Evolutionary conservation across 2,113 vertebrate species (phyloP), one percentile per base, ranked within the genome.

Genomic region (Chloropsis cyanopogon): DNA sequence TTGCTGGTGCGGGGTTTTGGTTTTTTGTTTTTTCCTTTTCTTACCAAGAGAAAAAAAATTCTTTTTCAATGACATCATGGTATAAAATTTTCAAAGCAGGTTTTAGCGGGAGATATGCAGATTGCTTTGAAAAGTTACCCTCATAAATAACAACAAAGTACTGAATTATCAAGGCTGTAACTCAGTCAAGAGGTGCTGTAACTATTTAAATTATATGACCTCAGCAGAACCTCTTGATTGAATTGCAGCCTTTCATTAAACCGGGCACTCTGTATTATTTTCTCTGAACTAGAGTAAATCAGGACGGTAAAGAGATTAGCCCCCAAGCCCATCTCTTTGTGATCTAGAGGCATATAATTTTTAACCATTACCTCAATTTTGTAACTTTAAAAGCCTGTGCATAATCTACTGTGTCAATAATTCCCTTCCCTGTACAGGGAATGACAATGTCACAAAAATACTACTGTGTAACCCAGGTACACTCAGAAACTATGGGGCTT

Each of bases 71-170:
- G 95, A 97, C 93, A 96, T 92, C 96, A 97, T 47, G 68, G 78
- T 82, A 86, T 87, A 96, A 97, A 92, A 94, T 93, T 97, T 96
- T 96, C 94, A 97, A 95, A 93, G 93, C 92, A 86, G 88, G 95
- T 97, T 97, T 95, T 90, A 95, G 95, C 66, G 12, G 90, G 93
- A 97, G 96, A 95, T 95, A 97, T 79, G 84, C 86, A 92, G 94
- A 95, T 82, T 95, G 87, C 93, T 92, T 93, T 95, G 94, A 96
- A 97, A 97, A 96, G 94, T 93, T 95, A 91, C 80, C 95, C 96
- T 95, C 97, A 97, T 98, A 97, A 97, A 97, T 97, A 96, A 97
- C 97, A 97, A 96, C 95, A 97, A 97, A 97, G 95, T 96, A 94
- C 92, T 95, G 92, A 97, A 96, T 97, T 95, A 97, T 97, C 96